Percentiles rank a stretch among this genome's conserved stretches.
Conservation (phyloP, 1,140 invertebrate species). For the Neodiprion lecontei region DNA sequence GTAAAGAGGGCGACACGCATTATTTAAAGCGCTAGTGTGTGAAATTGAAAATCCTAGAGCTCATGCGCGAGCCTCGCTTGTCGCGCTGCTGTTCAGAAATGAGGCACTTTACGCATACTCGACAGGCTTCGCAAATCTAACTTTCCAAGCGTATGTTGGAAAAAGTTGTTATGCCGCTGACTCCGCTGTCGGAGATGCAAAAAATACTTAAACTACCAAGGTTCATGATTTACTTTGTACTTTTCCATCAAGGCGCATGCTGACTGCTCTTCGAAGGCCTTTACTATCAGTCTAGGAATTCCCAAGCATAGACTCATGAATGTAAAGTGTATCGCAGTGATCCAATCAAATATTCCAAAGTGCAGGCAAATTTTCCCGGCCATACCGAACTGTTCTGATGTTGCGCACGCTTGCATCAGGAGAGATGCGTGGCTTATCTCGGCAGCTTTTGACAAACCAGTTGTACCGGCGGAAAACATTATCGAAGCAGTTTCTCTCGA, state of each 20-base stretch:
- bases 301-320: slow-evolving; percentile 43
- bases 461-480: not conserved
- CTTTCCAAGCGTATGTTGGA: too few species aligned
- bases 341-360: not conserved
- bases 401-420: too few species aligned
- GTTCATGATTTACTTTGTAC: slow-evolving; percentile 37
- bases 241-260: slow-evolving; percentile 62
- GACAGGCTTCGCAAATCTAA: too few species aligned
- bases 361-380: not conserved
- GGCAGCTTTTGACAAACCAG: not conserved
- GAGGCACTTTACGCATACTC: too few species aligned
- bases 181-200: slow-evolving; percentile 22
- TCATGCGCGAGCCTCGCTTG: too few species aligned
- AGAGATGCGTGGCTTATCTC: not conserved
- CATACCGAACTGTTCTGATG: not conserved
- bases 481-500: not conserved
- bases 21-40: slow-evolving; percentile 28
- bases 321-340: not conserved
- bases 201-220: not conserved
- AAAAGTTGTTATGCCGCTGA: not conserved
- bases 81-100: too few species aligned
- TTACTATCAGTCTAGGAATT: slow-evolving; percentile 54
- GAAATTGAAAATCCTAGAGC: slow-evolving; percentile 14
- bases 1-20: too few species aligned
- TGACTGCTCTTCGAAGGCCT: slow-evolving; percentile 62